Conservation (phyloP, 1,140 invertebrate genomes). For the Saccostrea cuccullata region DNA sequence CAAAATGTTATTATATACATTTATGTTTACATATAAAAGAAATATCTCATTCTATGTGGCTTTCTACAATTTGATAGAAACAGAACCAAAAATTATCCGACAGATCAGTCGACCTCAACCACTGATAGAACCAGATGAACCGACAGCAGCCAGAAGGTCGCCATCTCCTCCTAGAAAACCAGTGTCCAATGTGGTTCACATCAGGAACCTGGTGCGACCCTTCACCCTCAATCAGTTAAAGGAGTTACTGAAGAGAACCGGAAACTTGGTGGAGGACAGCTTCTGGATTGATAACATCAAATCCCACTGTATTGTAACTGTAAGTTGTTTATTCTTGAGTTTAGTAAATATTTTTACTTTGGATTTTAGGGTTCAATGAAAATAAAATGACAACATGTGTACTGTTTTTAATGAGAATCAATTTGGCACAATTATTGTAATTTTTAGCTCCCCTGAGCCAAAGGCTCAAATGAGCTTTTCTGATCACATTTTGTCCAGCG, state of each 20-base stretch:
- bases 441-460: too few relatives aligned
- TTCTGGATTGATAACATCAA: conserved; percentile 99
- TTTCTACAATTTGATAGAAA: conserved; percentile 33
- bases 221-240: conserved; percentile 95
- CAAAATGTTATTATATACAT: too few relatives aligned
- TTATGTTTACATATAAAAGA: too few relatives aligned
- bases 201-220: conserved; percentile 95
- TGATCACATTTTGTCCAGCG: too few relatives aligned
- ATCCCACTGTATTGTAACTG: conserved; percentile 94
- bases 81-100: conserved; percentile 60
- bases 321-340: conserved; percentile 75
- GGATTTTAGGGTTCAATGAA: too few relatives aligned
- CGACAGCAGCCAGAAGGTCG: conserved; percentile 62
- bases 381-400: too few relatives aligned
- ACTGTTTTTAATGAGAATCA: too few relatives aligned
- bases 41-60: not conserved
- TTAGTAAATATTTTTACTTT: conserved; percentile 2
- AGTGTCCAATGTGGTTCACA: conserved; percentile 88
- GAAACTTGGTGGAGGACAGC: conserved; percentile 88
- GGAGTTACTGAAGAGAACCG: conserved; percentile 93
- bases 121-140: conserved; percentile 74
- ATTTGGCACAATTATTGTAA: too few relatives aligned
- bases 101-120: conserved; percentile 79
- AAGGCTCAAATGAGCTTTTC: too few relatives aligned
- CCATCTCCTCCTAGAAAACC: conserved; percentile 87